Base-by-base conservation (phyloP, 2,888 invertebrate species). In the Arctia plantaginis region DNA sequence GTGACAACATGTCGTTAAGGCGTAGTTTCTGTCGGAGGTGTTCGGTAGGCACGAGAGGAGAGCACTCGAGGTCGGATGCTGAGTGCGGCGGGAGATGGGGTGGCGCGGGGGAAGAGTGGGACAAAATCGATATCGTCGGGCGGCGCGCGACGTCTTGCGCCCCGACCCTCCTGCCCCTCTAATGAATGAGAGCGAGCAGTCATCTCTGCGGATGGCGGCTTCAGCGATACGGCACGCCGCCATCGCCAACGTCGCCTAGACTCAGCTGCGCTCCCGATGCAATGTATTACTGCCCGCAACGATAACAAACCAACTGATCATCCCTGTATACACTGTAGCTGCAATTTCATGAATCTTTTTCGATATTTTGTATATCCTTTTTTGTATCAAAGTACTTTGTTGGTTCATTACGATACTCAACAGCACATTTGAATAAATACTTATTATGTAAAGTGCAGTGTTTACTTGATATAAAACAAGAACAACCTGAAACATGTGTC, bases 1-100 rank as follows among this genome's bases (percentile, higher is more conserved):
- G 93, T 94, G 93, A 91, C 90, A 88, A 90, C 90, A 90, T 93
- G 90, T 90, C 91, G 91, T 92, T 95, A 95, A 93, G 93, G 95
- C 93, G 93, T 92, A 94, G 90, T 93, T 95, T 94, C 92, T 93
- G 92, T 94, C 91, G 94, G 91, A 93, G 94, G 93, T 93, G 94
- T 92, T 93, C 91, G 88, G 92, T 94, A 94, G 94, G 94, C 94
- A 93, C 94, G 94, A 94, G 93, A 93, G 94, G 93, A 95, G 95
- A 95, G 94, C 94, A 94, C 95, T 95, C 95, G 95, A 95, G 95
- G 94, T 95, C 93, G 95, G 95, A 95, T 94, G 95, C 95, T 95
- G 95, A 94, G 94, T 92, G 92, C 90, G 90, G 93, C n/a, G 92
- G 93, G 90, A 89, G 90, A 84, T 85, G 90, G 90, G 87, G 85